phyloP scores from a whole-genome alignment of 2,888 invertebrate genomes.

The Drosophila subsilvestris region DNA sequence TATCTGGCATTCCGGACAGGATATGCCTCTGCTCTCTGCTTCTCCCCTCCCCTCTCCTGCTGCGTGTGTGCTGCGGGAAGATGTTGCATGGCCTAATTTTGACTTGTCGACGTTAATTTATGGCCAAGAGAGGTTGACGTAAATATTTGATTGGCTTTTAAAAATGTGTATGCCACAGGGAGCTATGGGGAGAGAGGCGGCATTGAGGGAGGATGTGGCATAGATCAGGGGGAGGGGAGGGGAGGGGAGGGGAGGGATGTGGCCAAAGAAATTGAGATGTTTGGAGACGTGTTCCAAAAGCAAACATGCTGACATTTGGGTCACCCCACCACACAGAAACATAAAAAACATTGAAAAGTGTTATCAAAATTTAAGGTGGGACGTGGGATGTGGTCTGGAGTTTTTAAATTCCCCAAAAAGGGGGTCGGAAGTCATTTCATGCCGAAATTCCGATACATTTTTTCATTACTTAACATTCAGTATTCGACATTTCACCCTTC shows the following conservation, averaged over 20 bases:
- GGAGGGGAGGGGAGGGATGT: too few species aligned
- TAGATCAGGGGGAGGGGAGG: too few species aligned
- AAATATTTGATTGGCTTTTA: conserved; percentile 69
- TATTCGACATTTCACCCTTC: too few species aligned
- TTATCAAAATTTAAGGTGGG: neutral
- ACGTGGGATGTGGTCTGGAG: neutral
- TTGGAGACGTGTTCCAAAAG: conserved; percentile 1
- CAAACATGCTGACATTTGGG: conserved; percentile 32
- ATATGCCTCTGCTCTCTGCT: conserved; percentile 8
- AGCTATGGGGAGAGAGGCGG: conserved; percentile 22
- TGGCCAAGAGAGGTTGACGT: conserved; percentile 58
- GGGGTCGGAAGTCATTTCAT: too few species aligned
- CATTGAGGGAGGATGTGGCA: conserved; percentile 14
- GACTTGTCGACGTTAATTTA: conserved; percentile 69
- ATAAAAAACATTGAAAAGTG: neutral
- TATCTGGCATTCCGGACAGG: conserved; percentile 27
- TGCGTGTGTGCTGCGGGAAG: conserved; percentile 6
- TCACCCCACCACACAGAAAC: neutral
- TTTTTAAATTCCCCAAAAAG: neutral
- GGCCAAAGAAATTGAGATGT: conserved; percentile 33
- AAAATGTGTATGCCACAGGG: conserved; percentile 16
- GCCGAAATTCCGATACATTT: too few species aligned
- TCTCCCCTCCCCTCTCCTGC: neutral
- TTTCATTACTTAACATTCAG: too few species aligned
- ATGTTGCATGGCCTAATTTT: conserved; percentile 57